phyloP scores from a whole-genome alignment of 2,888 invertebrate species.

The Drosophila lacicola region DNA sequence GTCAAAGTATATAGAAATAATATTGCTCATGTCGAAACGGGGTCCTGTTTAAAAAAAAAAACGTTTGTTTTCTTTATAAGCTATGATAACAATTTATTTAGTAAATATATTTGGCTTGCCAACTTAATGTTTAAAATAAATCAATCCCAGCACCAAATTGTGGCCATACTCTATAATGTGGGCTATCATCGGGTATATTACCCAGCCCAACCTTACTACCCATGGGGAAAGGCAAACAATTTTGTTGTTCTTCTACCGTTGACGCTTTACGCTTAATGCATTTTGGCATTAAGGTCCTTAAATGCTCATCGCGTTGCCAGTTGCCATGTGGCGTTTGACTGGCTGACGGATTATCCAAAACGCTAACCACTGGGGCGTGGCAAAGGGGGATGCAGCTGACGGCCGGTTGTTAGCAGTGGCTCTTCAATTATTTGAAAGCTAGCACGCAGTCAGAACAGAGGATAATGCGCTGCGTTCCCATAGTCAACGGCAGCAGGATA shows the following conservation, averaged over 20 bases:
- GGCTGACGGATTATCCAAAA: conserved; percentile 51
- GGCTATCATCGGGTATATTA: not conserved
- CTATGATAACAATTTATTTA: too few relatives aligned
- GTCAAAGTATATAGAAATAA: too few relatives aligned
- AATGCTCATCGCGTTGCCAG: conserved; percentile 45
- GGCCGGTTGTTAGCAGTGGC: conserved; percentile 19
- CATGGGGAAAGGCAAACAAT: not conserved
- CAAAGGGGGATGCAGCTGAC: not conserved
- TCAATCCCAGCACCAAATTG: too few relatives aligned
- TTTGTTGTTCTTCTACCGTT: not conserved
- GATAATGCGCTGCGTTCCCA: conserved; percentile 69
- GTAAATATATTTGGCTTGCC: too few relatives aligned
- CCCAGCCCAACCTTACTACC: not conserved
- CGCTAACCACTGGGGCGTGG: conserved; percentile 1
- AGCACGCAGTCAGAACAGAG: conserved; percentile 43
- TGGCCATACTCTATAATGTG: not conserved
- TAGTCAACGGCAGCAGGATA: conserved; percentile 57
- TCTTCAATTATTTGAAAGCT: conserved; percentile 62
- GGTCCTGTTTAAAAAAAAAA: too few relatives aligned
- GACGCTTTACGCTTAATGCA: conserved; percentile 40
- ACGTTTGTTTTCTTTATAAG: too few relatives aligned
- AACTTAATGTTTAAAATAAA: too few relatives aligned
- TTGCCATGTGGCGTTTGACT: conserved; percentile 46
- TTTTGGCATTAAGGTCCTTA: conserved; percentile 53
- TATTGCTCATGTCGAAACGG: too few relatives aligned